Base-by-base conservation (phyloP, 2,888 invertebrate species). In the Lasius fuliginosus region DNA sequence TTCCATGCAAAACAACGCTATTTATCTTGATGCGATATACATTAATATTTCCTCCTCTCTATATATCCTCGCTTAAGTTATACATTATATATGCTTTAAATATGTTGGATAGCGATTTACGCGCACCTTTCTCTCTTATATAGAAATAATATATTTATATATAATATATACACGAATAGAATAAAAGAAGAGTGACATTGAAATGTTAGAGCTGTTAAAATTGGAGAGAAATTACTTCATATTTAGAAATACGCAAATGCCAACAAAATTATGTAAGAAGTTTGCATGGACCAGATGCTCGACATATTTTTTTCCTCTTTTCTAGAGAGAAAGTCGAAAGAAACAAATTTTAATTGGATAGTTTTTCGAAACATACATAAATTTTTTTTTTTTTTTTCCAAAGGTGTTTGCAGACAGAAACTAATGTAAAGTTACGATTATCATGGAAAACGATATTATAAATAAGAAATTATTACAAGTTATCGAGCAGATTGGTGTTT, bases 101-200 rank as follows among this genome's bases (percentile, higher is more conserved):
- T 87, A 69, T 36, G 46, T 64, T 69, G 74, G 46, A 74, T 83
- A 86, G 69, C 86, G 83, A 81, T 74, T 89, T 90, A 83, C 36
- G 67, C 67, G 30, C 36, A 49, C 3, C 3, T 27, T 3, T 64
- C 11, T 36, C 6, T 64, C 23, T 33, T 85, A 71, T 87, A 85
- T 49, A 53, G 33, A 56, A 56, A 60, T 85, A 74, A 84, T 85
- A 85, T 86, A 87, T 88, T 81, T 88, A 83, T 87, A 88, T 68
- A 84, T 89, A 87, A 53, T 86, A 85, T 84, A 76, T 81, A 89
- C 85, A 88, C 83, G 73, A 85, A 86, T 84, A 88, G 79, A 73
- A 65, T 82, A 77, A 76, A 79, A 84, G 5, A 64, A 83, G 74
- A 46, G 12, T 42, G 49, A 53, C 69, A 82, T 30, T 6, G 46